Percentiles rank a stretch among this genome's conserved stretches.
phyloP scores from a whole-genome alignment of 2,888 invertebrate genomes.

The Heteromyza rotundicornis region DNA sequence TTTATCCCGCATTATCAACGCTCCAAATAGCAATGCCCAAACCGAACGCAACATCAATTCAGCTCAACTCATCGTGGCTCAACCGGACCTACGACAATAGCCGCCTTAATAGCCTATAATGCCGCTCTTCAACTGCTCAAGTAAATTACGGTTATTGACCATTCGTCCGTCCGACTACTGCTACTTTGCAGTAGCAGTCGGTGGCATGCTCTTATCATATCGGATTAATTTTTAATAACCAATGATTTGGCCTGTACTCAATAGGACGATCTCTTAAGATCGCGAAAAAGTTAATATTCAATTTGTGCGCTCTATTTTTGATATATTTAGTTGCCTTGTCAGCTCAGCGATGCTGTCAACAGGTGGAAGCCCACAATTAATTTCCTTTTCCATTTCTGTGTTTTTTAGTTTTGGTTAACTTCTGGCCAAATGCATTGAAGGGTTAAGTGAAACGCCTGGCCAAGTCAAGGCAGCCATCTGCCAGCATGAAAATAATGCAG shows the following conservation, averaged over 20 bases:
- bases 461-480: neutral
- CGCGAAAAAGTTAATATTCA: neutral
- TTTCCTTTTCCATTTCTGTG: too few relatives aligned
- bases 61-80: neutral
- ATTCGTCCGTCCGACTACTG: neutral
- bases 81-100: slow-evolving; percentile 1
- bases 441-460: neutral
- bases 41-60: too few relatives aligned
- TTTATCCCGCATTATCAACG: neutral
- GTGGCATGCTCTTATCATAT: neutral
- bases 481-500: neutral
- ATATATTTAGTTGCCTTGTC: neutral
- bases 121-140: neutral
- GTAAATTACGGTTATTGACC: neutral
- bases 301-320: neutral
- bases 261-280: neutral
- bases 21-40: neutral
- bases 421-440: neutral
- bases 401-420: neutral
- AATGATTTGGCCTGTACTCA: neutral
- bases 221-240: slow-evolving; percentile 4
- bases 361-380: neutral
- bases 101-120: neutral
- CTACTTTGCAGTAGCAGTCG: neutral
- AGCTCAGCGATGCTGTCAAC: neutral